phyloP scores from a whole-genome alignment of 2,888 invertebrate genomes.

The Cabera pusaria region DNA sequence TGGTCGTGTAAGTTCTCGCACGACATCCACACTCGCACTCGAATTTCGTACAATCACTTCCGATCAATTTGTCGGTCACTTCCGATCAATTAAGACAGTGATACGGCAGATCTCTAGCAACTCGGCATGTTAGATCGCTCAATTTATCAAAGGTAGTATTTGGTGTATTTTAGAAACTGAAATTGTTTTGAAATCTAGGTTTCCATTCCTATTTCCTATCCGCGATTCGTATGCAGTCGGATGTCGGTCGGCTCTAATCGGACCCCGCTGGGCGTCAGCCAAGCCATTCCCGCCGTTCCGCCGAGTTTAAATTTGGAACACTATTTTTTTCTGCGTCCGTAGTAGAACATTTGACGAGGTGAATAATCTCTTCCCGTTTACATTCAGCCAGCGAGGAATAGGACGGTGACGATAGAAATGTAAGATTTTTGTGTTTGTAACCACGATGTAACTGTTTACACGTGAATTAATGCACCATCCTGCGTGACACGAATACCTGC shows the following conservation, averaged over 20 bases:
- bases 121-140: too few species aligned
- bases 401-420: constrained; percentile 6
- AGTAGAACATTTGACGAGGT: constrained; percentile 69
- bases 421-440: constrained; percentile 1
- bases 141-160: too few species aligned
- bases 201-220: constrained; percentile 41
- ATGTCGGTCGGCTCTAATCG: constrained; percentile 55
- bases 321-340: constrained; percentile 64
- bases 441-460: constrained; percentile 37
- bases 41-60: constrained; percentile 56
- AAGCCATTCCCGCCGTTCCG: constrained; percentile 72
- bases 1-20: constrained; percentile 43
- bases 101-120: constrained; percentile 29
- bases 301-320: constrained; percentile 78
- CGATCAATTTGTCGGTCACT: constrained; percentile 52
- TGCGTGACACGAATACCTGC: constrained; percentile 62
- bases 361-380: constrained; percentile 72
- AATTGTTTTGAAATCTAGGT: constrained; percentile 26
- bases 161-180: too few species aligned
- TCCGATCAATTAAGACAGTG: constrained; percentile 47
- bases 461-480: constrained; percentile 40
- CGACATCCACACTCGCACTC: constrained; percentile 36
- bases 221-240: constrained; percentile 56
- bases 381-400: constrained; percentile 16
- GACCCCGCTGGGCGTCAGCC: constrained; percentile 72